Base-by-base conservation (phyloP, 2,113 vertebrate genomes). In the Cryptomyrus ogoouensis region DNA sequence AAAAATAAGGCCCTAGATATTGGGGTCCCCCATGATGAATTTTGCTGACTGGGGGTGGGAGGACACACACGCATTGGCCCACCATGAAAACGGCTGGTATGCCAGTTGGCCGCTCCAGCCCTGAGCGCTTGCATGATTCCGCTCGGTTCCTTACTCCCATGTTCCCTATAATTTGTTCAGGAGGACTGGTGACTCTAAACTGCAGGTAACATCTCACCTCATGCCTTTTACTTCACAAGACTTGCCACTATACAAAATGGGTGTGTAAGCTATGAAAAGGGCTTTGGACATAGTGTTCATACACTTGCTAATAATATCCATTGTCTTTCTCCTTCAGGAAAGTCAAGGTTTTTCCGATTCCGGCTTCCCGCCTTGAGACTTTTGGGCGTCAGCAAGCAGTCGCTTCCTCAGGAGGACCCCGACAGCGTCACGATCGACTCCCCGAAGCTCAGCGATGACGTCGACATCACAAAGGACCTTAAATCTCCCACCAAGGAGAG, bases 381-480 rank as follows among this genome's bases (percentile, higher is more conserved):
- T 92, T 93, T 99, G 89, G 97, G 97, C 0, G 96, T 98, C 92
- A 96, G 96, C 93, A 99, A 99, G 92, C 97, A 99, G 91, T 99
- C 98, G 10, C 95, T 99, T 44, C 98, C 98, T 0, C 98, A 99
- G 93, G 98, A 99, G 90, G 98, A 99, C 90, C 98, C 98, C 0
- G 98, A 99, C 15, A 96, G 95, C 10, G 98, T 99, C 53, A 96
- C 96, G 88, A 95, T 99, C 0, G 97, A 99, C 90, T 97, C 98
- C 0, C 98, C 98, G 0, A 97, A 97, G 91, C 97, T 95, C 91
- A 97, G 97, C 0, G 97, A 98, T 2, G 96, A 97, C 91, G 98
- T 97, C 0, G 96, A 96, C 94, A 96, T 97, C 1, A 97, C 97
- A 88, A 97, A 96, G 27, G 97, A 97, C 94, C 97, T 97, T 94